phyloP scores from a whole-genome alignment of 2,797 vertebrate species.

The Syndactyla subalaris region DNA sequence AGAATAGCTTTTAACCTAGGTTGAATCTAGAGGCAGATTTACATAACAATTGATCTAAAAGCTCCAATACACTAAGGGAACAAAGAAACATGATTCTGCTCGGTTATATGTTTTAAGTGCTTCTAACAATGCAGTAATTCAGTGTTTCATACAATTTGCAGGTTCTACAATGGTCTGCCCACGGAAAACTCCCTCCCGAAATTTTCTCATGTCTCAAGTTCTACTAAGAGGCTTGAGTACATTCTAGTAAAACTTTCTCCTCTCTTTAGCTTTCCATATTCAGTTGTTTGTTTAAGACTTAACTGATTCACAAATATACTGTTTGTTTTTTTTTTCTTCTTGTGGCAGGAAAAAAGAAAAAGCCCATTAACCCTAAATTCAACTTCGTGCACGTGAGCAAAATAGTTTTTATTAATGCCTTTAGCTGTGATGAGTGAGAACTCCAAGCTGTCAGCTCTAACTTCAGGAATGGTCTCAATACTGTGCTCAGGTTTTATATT shows the following conservation, averaged over 20 bases:
- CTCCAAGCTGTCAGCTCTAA: background rate
- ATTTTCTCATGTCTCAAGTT: background rate
- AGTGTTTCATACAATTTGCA: background rate
- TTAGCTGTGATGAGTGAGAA: background rate
- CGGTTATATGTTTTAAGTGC: background rate
- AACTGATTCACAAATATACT: background rate
- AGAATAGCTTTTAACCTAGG: background rate
- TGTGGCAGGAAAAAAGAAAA: background rate
- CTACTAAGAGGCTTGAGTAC: background rate
- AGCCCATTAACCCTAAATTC: background rate
- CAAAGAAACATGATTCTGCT: background rate
- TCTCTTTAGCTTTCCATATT: background rate
- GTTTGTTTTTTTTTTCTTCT: background rate
- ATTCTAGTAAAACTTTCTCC: background rate
- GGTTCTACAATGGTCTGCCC: background rate
- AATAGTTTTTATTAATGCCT: conserved; percentile 3
- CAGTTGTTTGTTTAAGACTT: background rate
- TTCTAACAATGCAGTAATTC: background rate
- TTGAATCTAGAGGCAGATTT: conserved; percentile 2
- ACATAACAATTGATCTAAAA: conserved; percentile 11
- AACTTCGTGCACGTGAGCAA: background rate
- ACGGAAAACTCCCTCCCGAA: background rate
- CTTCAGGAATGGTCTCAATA: background rate
- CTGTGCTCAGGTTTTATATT: background rate
- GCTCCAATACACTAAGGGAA: background rate